These are phyloP conservation scores for Eupleurogrammus muticus DNA, from an alignment of 2,797 vertebrate species.

Conservation along the genomic window DNA sequence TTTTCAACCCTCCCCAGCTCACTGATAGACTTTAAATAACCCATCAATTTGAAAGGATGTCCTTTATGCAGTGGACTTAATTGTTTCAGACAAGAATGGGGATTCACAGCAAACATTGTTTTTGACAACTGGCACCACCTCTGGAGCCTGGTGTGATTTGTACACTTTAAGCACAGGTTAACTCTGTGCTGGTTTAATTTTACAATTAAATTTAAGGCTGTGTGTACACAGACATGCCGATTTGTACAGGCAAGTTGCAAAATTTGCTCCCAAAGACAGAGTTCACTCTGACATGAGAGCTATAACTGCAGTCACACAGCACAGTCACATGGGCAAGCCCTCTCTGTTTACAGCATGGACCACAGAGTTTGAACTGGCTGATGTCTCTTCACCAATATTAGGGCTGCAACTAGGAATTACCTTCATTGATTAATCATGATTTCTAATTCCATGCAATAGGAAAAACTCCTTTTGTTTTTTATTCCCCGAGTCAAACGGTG, in stretches of 20 bases:
- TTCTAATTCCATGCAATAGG: not conserved
- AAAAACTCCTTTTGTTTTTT: not conserved
- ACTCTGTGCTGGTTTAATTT: not conserved
- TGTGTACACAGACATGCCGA: constrained; percentile 2
- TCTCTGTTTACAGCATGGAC: constrained; percentile 1
- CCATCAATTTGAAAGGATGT: not conserved
- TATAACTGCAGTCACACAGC: not conserved
- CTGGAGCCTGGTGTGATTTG: not conserved
- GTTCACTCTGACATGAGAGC: not conserved
- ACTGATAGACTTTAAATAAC: too few relatives aligned
- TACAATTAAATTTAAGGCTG: not conserved
- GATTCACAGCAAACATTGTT: not conserved
- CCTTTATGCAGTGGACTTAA: not conserved
- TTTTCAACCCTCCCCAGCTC: too few relatives aligned
- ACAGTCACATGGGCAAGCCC: not conserved
- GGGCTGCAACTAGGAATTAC: too few relatives aligned
- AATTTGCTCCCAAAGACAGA: not conserved
- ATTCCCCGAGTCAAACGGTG: too few relatives aligned
- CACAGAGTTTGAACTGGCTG: not conserved
- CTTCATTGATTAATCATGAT: not conserved
- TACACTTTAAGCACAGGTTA: not conserved
- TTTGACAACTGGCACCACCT: constrained; percentile 5
- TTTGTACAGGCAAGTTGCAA: constrained; percentile 15
- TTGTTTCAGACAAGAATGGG: constrained; percentile 15
- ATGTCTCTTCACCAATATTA: constrained; percentile 18